Evolutionary conservation across 2,888 invertebrate genomes (phyloP).

Genomic region (Seira musarum): DNA sequence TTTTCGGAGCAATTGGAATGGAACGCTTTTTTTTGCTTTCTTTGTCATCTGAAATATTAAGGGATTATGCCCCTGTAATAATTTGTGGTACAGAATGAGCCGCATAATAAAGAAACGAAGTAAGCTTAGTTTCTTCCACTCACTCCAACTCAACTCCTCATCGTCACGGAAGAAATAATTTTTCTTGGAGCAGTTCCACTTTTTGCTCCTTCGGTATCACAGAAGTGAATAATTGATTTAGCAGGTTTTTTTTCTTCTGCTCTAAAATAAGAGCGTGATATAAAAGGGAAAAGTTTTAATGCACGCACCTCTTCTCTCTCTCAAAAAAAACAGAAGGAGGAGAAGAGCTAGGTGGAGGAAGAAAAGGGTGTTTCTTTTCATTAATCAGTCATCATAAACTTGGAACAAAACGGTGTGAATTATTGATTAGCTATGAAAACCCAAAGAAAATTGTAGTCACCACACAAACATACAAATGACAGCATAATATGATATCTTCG

Average conservation of each 20-base stretch:
- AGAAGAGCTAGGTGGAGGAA: too few species aligned
- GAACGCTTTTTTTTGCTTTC: neutral
- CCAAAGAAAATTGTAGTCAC: slow-evolving; percentile 37
- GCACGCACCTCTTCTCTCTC: slow-evolving; percentile 4
- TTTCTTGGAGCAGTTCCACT: too few species aligned
- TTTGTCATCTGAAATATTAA: slow-evolving; percentile 32
- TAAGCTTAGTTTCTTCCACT: too few species aligned
- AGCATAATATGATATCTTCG: slow-evolving; percentile 21
- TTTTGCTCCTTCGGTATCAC: neutral
- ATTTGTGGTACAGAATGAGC: neutral
- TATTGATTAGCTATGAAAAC: slow-evolving; percentile 1
- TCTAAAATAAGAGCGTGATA: slow-evolving; percentile 1
- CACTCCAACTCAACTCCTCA: too few species aligned
- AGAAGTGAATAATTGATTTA: neutral
- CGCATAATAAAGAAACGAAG: neutral
- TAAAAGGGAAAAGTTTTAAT: neutral
- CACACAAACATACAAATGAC: slow-evolving; percentile 50
- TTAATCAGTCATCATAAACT: slow-evolving; percentile 55
- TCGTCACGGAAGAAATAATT: too few species aligned
- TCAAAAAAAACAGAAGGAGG: too few species aligned
- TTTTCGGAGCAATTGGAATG: too few species aligned
- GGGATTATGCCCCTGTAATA: neutral
- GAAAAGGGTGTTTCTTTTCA: slow-evolving; percentile 56
- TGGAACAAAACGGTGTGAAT: slow-evolving; percentile 44
- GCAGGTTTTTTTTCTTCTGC: neutral